Evolutionary conservation across 2,888 invertebrate species (phyloP).

Genomic region (Mongoloraphidia duomilia): DNA sequence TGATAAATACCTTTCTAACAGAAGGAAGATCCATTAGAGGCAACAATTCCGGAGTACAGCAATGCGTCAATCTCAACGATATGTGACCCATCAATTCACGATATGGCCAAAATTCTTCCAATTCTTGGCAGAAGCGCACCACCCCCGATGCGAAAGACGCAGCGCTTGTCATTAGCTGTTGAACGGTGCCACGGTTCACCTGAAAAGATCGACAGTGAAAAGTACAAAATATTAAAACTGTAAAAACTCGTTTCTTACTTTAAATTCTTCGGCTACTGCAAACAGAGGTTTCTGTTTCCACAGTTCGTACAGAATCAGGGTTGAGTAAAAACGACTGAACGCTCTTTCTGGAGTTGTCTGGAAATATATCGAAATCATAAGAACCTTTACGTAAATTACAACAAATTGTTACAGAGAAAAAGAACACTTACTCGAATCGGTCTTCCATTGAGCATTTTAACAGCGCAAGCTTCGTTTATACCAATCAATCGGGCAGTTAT

Average conservation of each 20-base stretch:
- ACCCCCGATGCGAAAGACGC: constrained; percentile 62
- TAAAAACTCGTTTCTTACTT: constrained; percentile 19
- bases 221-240: background rate
- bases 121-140: constrained; percentile 63
- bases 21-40: constrained; percentile 78
- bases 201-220: constrained; percentile 28
- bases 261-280: constrained; percentile 53
- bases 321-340: constrained; percentile 70
- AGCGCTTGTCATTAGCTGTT: constrained; percentile 56
- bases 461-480: constrained; percentile 57
- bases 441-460: constrained; percentile 52
- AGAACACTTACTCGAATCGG: constrained; percentile 38
- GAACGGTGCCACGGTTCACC: constrained; percentile 65
- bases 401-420: background rate
- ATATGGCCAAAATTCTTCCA: constrained; percentile 73
- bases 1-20: constrained; percentile 54
- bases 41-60: constrained; percentile 64
- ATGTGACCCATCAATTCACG: constrained; percentile 60
- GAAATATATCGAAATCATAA: constrained; percentile 15
- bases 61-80: constrained; percentile 59
- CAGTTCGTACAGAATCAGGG: constrained; percentile 69
- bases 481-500: constrained; percentile 61
- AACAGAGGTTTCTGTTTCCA: constrained; percentile 54
- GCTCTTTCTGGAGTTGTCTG: constrained; percentile 44
- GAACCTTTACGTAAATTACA: background rate